Evolutionary conservation across 2,797 vertebrate species (phyloP), one percentile per base, ranked within the genome.

Genomic region (Eospalax fontanierii): DNA sequence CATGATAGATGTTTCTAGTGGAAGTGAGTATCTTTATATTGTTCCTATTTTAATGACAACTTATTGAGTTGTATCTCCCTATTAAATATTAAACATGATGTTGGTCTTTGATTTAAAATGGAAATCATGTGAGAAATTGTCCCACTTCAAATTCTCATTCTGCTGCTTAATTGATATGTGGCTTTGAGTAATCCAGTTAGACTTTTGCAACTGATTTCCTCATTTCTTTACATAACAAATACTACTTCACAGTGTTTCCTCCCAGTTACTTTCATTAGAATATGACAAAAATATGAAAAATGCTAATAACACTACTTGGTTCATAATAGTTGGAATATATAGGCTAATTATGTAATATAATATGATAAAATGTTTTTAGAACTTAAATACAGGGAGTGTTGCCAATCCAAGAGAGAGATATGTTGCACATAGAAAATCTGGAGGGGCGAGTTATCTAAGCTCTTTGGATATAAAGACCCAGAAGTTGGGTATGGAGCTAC

Each of bases 211-310:
- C 21, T 86, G n/a, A 83, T 68, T 93, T 95, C 30, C 26, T 95
- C 30, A 78, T 93, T 33, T 84, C 40, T 82, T 71, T 89, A 73
- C 28, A 89, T 87, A 30, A 14, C 57, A 93, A 68, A 66, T 33
- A 75, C 12, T 89, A 71, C 30, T 57, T 95, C 54, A 61, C 18
- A 90, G 8, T 16, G 16, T 24, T 81, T 84, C 79, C 43, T 84
- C 82, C 90, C 35, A n/a, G 66, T 84, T 65, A 95, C 74, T 33
- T 87, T 80, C 19, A 92, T 93, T 92, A 92, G 85, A 90, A 57
- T 87, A 83, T 46, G 40, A n/a, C 91, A 80, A 93, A 88, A 63
- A 74, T 80, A 74, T 43, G 46, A 87, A 75, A 89, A 33, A 87
- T 73, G 26, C 2, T 61, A 76, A 70, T 3, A 70, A 35, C 4